Evolutionary conservation across 2,888 invertebrate species (phyloP).

Genomic region (Tridacna gigas): DNA sequence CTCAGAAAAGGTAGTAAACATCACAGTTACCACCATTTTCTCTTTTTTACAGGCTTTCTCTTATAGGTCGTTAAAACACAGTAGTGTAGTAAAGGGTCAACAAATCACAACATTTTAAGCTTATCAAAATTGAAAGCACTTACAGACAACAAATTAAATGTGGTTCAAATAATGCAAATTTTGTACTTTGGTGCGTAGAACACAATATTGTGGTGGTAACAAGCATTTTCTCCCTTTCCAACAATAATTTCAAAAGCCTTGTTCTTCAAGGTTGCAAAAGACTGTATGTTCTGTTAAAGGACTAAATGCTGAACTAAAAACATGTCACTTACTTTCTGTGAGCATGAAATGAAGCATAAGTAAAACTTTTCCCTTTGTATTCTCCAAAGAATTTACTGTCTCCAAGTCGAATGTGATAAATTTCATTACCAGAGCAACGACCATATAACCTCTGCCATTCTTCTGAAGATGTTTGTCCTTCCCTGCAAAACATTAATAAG

Average conservation of each 20-base stretch:
- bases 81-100: too few species aligned
- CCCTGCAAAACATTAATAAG: slow-evolving; percentile 87
- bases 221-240: neutral
- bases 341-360: slow-evolving; percentile 99
- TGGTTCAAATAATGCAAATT: too few species aligned
- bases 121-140: too few species aligned
- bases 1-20: too few species aligned
- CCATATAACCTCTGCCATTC: slow-evolving; percentile 99
- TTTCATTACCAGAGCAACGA: slow-evolving; percentile 99
- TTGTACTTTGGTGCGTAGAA: too few species aligned
- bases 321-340: slow-evolving; percentile 92
- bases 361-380: slow-evolving; percentile 98
- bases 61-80: too few species aligned
- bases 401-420: slow-evolving; percentile 97
- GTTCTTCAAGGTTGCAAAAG: neutral
- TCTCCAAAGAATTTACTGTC: slow-evolving; percentile 99
- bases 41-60: too few species aligned
- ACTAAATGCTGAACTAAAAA: neutral
- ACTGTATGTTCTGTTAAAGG: neutral
- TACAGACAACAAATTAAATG: too few species aligned
- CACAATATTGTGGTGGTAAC: neutral
- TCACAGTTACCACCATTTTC: too few species aligned
- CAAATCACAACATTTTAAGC: too few species aligned
- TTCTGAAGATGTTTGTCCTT: slow-evolving; percentile 97
- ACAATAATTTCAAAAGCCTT: neutral